These are phyloP conservation scores for Neoarius graeffei DNA, from an alignment of 2,113 vertebrate species.

Conservation along the genomic window DNA sequence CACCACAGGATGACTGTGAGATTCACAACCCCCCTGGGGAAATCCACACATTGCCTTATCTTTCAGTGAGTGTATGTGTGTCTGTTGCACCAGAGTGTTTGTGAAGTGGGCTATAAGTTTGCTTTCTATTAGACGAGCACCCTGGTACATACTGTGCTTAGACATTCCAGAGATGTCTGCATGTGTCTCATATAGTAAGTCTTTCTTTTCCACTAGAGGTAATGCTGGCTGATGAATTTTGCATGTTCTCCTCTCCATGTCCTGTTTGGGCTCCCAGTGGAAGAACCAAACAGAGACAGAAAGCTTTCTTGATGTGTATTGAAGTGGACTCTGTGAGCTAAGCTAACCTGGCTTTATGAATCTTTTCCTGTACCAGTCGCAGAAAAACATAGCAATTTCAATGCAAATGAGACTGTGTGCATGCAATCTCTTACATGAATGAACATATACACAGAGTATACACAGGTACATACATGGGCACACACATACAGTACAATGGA, in stretches of 20 bases:
- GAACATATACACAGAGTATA: slow-evolving; percentile 1
- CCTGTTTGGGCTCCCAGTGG: slow-evolving; percentile 12
- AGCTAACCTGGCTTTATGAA: slow-evolving; percentile 36
- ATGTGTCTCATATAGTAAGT: slow-evolving; percentile 1
- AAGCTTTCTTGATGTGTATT: slow-evolving; percentile 44
- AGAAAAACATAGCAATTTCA: slow-evolving; percentile 37
- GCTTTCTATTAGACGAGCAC: slow-evolving; percentile 18
- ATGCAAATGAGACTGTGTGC: slow-evolving; percentile 45
- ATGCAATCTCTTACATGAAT: slow-evolving; percentile 30
- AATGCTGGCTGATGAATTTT: slow-evolving; percentile 47
- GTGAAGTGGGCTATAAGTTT: background rate
- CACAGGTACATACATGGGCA: background rate
- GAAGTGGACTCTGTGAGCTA: slow-evolving; percentile 40
- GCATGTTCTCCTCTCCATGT: slow-evolving; percentile 34
- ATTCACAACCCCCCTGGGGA: slow-evolving; percentile 40
- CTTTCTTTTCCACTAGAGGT: slow-evolving; percentile 16
- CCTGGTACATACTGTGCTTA: slow-evolving; percentile 19
- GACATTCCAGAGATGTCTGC: background rate
- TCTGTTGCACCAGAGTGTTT: slow-evolving; percentile 23
- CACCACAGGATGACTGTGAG: slow-evolving; percentile 43
- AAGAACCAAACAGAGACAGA: slow-evolving; percentile 48
- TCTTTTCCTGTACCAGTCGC: slow-evolving; percentile 20
- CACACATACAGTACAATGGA: background rate
- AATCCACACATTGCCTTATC: slow-evolving; percentile 51
- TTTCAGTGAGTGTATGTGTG: slow-evolving; percentile 28